Evolutionary conservation across 1,140 invertebrate species (phyloP).

Genomic region (Mizuhopecten yessoensis): DNA sequence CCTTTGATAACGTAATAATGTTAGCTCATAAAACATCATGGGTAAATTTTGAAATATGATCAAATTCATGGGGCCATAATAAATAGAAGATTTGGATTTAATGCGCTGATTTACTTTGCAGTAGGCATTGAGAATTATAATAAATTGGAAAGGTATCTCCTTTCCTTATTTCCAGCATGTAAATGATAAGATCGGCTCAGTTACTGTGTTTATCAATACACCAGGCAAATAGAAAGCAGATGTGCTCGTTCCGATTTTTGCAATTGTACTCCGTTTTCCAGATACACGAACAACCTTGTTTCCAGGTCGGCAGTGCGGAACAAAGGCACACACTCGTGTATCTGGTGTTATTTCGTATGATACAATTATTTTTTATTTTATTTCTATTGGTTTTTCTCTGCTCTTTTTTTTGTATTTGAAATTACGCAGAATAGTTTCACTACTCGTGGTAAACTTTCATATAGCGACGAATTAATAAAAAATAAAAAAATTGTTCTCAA

Average conservation of each 20-base stretch:
- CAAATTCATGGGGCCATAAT: neutral
- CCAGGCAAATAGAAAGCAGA: constrained; percentile 7
- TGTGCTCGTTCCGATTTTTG: neutral
- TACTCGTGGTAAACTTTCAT: too few relatives aligned
- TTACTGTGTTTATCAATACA: neutral
- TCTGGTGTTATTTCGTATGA: too few relatives aligned
- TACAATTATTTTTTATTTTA: too few relatives aligned
- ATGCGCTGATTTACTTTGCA: neutral
- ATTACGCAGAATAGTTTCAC: too few relatives aligned
- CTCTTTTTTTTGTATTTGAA: too few relatives aligned
- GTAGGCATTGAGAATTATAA: neutral
- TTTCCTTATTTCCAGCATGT: neutral
- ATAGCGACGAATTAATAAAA: too few relatives aligned
- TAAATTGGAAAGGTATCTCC: neutral
- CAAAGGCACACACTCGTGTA: too few relatives aligned
- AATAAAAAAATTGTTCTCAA: too few relatives aligned
- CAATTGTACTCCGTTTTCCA: neutral
- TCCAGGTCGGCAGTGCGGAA: too few relatives aligned
- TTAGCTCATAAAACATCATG: neutral
- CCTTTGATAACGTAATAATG: neutral
- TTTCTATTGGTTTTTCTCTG: too few relatives aligned
- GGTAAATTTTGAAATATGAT: neutral
- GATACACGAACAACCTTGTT: neutral
- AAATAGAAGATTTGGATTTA: neutral
- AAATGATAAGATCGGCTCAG: neutral